Base-by-base conservation (phyloP, 1,140 invertebrate genomes). In the Euglossa dilemma region DNA sequence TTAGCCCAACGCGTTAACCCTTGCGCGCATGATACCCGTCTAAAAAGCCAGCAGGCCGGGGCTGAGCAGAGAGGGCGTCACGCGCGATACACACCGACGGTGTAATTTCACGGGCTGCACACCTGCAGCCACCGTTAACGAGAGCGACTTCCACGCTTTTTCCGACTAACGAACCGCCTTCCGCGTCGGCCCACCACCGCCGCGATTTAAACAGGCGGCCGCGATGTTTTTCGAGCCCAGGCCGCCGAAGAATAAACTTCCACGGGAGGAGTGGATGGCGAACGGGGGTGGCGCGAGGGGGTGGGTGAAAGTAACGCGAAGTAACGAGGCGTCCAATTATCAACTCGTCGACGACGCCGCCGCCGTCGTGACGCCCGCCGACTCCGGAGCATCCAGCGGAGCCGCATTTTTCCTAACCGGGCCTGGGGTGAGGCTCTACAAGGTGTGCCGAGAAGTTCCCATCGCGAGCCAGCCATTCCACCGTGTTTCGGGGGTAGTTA, bases 291-390 rank as follows among this genome's bases (percentile, higher is more conserved):
- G 36, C 1, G 36, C 36, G 50, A 52, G 67, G 59, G 23, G 78
- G 50, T 69, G 80, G 80, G 47, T 82, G 45, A 84, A 82, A 88
- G 82, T 86, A 80, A 87, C 81, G 66, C 71, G 80, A 67, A 86
- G 89, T 88, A 92, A 92, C 90, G 90, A 92, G 89, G 90, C 87
- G 84, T 91, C 91, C 91, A 92, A 92, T 92, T 92, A 92, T 91
- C 86, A 90, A 88, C 82, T 89, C 90, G 87, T 82, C 80, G 83
- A 70, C 77, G 83, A 69, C 76, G 81, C 12, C 69, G 66, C 23
- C 64, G 83, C 73, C 77, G 77, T n/a, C 56, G 76, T 71, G 79
- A 83, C 87, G 79, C 54, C 73, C 67, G 59, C 20, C n/a, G 45
- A 59, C 25, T 52, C 71, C 20, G 36, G n/a, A 59, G 47, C 84